Percentiles rank a stretch among this genome's conserved stretches.
Conservation (phyloP, 2,113 vertebrate genomes). For the Perccottus glenii region DNA sequence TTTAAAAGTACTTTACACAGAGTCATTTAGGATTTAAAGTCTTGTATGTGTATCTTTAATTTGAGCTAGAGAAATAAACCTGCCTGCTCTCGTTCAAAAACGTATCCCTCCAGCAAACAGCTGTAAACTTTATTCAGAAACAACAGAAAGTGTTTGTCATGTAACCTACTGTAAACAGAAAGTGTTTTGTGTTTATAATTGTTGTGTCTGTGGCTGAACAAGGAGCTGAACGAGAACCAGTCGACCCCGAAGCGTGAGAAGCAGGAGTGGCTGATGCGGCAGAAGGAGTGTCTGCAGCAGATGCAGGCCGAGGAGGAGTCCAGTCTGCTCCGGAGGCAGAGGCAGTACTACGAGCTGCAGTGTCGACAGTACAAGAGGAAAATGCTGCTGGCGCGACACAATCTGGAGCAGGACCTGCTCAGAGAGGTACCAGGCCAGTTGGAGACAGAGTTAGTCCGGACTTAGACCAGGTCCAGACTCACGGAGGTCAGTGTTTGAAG, state of each 20-base stretch:
- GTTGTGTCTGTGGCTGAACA: neutral
- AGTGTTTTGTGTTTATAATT: no score
- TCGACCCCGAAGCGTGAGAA: slow-evolving; percentile 91
- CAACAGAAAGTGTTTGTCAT: no score
- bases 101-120: no score
- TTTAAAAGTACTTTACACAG: no score
- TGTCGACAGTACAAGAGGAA: slow-evolving; percentile 92
- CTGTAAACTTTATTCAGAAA: no score
- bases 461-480: neutral
- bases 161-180: no score
- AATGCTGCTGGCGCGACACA: slow-evolving; percentile 89
- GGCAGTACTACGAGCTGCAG: slow-evolving; percentile 91
- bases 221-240: slow-evolving; percentile 92
- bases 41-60: no score
- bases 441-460: no score
- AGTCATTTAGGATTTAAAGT: no score
- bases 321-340: slow-evolving; percentile 84
- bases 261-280: slow-evolving; percentile 90
- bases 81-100: no score
- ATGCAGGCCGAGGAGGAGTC: slow-evolving; percentile 92
- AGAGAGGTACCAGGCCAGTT: slow-evolving; percentile 88
- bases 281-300: slow-evolving; percentile 92
- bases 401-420: slow-evolving; percentile 91
- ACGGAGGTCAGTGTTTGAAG: no score
- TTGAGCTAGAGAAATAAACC: no score